Evolutionary conservation across 30 jellyfish, hydroid and myxozoan genomes (phyloP), one percentile per base, ranked within the genome.

Genomic region (Phacellophora camtschatica): DNA sequence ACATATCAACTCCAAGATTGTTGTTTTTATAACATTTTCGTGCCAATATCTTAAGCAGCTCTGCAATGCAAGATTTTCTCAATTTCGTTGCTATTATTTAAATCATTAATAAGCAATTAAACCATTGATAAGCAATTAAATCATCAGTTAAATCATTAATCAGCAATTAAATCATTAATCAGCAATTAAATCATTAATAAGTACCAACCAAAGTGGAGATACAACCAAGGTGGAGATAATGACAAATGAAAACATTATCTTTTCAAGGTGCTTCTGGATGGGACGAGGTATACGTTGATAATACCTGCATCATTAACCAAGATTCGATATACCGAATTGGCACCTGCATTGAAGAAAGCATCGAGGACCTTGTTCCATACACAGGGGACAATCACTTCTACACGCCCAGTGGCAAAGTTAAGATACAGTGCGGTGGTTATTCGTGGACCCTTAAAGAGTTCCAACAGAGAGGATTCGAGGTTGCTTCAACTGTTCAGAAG

Each of bases 221-320:
- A 8, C 28, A 54, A 20, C 10, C 7, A 6, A 10, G 20, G 10
- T 8, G 10, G 19, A 22, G 10, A 7, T 6, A 4, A 19, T 11
- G 13, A 20, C 28, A 3, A 8, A 35, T 3, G 13, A 31, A 5
- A 15, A 10, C 43, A 2, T 22, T 39, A 19, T 37, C 7, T 48
- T 43, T 49, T 54, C n/a, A 55, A 90, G 98, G 69, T 27, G 71
- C 96, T 3, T 77, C 98, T 30, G 98, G 98, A 22, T 92, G 90
- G 66, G 96, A 80, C 45, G 98, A 92, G 34, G 96, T 71, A 2
- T 92, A 84, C 61, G 74, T 74, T 12, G 51, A 71, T 10, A 92
- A 92, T 69, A 74, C 57, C 5, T 92, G 98, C 81, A 77, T 92
- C 3, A 53, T 54, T 16, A 84, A 63, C 54, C 61, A 36, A 9